These are phyloP conservation scores for Tupaia chinensis DNA, from an alignment of 2,113 vertebrate species.

Conservation along the genomic window DNA sequence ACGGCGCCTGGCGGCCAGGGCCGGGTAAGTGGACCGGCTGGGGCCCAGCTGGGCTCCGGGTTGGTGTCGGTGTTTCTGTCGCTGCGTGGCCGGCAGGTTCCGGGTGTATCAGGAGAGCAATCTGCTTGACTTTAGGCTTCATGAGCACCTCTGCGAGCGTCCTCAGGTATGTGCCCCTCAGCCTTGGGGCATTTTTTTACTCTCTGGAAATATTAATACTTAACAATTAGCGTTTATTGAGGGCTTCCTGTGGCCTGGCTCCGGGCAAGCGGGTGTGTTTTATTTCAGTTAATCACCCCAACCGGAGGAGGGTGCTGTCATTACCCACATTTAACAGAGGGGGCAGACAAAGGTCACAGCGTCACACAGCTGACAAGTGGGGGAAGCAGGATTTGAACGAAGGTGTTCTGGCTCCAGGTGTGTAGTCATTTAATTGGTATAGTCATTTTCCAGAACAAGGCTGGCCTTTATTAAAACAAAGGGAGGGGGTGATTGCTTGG, in stretches of 20 bases:
- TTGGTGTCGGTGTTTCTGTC: not conserved
- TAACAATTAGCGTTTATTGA: conserved; percentile 53
- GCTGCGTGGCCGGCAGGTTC: not conserved
- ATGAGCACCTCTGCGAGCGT: conserved; percentile 1
- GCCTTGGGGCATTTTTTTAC: not conserved
- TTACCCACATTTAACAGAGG: conserved; percentile 27
- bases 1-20: not conserved
- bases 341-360: conserved; percentile 56
- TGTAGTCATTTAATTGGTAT: not conserved
- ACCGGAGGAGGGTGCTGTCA: not conserved
- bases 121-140: conserved; percentile 13
- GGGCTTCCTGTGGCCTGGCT: not conserved
- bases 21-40: not conserved
- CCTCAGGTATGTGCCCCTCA: not conserved
- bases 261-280: conserved; percentile 4
- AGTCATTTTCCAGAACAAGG: not conserved
- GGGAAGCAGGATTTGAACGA: not conserved
- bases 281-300: not conserved
- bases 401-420: conserved; percentile 17
- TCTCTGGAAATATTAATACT: conserved; percentile 42
- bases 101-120: not conserved
- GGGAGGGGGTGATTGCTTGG: not conserved
- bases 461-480: not conserved
- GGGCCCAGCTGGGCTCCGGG: not conserved
- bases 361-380: not conserved